Conservation (phyloP, 53 echinoderm and acorn worm genomes). For the Zoroaster sp. region DNA sequence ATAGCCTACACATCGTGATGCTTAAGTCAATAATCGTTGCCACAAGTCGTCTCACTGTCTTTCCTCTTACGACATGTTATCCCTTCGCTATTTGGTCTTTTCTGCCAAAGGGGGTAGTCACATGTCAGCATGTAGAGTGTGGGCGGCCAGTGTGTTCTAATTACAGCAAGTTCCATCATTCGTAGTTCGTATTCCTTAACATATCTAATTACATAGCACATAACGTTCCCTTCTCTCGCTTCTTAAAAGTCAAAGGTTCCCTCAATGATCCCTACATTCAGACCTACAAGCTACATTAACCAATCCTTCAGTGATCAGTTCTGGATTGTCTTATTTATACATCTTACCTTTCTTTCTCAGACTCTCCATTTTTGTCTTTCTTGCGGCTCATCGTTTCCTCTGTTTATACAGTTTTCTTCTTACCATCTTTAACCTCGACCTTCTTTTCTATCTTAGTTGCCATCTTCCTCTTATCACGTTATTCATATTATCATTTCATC, state of each 20-base stretch:
- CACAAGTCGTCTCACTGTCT: not conserved
- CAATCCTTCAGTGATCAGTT: not conserved
- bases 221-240: not conserved
- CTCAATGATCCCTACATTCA: not conserved
- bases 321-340: not conserved
- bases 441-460: no score
- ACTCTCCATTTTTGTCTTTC: not conserved
- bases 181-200: not conserved
- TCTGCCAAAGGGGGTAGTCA: not conserved
- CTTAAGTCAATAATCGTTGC: not conserved
- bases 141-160: not conserved
- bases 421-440: no score
- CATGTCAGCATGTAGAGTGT: not conserved
- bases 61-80: not conserved
- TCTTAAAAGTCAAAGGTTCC: not conserved
- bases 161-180: not conserved
- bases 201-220: not conserved
- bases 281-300: not conserved
- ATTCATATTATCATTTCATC: no score
- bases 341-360: not conserved
- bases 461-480: no score
- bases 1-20: not conserved
- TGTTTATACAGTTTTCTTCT: no score
- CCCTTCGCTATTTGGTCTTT: not conserved
- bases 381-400: not conserved